phyloP scores from a whole-genome alignment of 2,113 vertebrate genomes.

The Meriones unguiculatus region DNA sequence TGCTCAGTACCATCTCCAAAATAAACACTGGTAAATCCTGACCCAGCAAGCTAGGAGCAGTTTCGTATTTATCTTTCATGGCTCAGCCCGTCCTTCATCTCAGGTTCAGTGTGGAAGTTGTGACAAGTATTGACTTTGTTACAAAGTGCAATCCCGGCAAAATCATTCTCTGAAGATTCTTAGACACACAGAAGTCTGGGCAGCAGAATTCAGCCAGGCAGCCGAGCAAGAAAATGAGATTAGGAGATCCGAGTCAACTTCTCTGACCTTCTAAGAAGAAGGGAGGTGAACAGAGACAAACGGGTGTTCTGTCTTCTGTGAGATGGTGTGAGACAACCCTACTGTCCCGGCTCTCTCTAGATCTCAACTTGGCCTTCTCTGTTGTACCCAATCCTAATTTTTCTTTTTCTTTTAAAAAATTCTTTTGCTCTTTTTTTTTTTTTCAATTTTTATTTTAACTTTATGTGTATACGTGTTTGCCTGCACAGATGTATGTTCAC shows the following conservation, averaged over 20 bases:
- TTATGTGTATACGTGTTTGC: background rate
- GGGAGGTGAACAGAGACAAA: background rate
- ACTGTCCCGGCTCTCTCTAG: background rate
- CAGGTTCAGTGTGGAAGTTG: background rate
- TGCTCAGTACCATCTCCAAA: background rate
- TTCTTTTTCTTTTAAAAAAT: too few relatives aligned
- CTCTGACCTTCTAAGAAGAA: background rate
- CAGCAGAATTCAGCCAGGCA: background rate
- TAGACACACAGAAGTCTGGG: background rate
- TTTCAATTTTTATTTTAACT: background rate
- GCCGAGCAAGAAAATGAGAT: background rate
- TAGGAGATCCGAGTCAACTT: background rate
- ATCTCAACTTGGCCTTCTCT: constrained; percentile 16
- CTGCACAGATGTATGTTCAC: background rate
- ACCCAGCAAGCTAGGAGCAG: background rate
- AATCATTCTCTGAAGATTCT: background rate
- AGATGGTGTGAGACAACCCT: too few relatives aligned
- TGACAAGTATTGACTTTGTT: background rate
- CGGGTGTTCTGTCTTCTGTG: background rate
- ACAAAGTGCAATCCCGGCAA: background rate
- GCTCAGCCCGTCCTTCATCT: background rate
- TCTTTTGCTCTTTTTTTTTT: background rate
- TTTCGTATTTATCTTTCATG: background rate
- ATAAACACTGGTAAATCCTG: background rate
- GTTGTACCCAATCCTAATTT: background rate